Percentiles rank a stretch among this genome's conserved stretches.
Conservation (phyloP, 2,113 vertebrate species). For the Aegotheles bennettii region DNA sequence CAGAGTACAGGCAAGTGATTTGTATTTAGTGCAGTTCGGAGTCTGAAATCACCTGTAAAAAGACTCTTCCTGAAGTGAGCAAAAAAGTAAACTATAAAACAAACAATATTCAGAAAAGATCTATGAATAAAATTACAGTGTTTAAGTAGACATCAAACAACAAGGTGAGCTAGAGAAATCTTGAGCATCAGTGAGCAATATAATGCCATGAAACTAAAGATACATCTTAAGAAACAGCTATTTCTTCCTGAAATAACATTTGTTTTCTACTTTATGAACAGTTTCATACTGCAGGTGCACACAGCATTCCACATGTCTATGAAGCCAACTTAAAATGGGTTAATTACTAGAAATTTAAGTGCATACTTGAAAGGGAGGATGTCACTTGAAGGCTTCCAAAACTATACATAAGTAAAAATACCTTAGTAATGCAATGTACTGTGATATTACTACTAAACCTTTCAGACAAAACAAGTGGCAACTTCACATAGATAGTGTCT, state of each 20-base stretch:
- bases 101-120: background rate
- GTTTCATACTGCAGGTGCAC: background rate
- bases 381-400: background rate
- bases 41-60: background rate
- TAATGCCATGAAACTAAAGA: background rate
- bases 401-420: background rate
- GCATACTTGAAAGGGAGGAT: background rate
- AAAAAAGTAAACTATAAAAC: background rate
- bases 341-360: background rate
- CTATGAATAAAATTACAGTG: background rate
- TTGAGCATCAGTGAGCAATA: background rate
- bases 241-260: background rate
- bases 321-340: background rate
- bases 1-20: background rate
- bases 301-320: fast-evolving
- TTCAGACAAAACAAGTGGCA: background rate
- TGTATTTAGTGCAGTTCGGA: background rate
- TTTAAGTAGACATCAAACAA: background rate
- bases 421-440: fast-evolving
- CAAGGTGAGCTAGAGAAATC: background rate
- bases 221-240: background rate
- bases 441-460: background rate
- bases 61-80: background rate
- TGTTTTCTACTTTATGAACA: background rate
- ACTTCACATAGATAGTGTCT: background rate